These are phyloP conservation scores for Globia sparganii DNA, from an alignment of 2,888 invertebrate genomes.

Conservation along the genomic window DNA sequence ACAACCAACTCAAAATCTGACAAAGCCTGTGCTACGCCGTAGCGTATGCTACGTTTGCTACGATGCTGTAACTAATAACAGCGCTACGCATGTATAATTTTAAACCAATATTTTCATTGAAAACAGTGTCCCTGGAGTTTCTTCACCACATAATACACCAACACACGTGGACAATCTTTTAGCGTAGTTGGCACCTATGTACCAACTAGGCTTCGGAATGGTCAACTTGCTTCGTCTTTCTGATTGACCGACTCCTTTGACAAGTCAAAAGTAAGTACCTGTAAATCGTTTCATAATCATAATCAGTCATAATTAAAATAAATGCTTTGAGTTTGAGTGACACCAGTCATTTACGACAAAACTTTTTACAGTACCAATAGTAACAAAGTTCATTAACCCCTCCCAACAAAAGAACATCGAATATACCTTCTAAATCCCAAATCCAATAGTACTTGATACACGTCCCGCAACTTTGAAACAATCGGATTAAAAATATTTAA, in stretches of 20 bases:
- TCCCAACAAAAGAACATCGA: neutral
- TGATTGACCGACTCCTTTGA: no score
- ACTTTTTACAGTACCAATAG: neutral
- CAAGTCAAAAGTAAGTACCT: no score
- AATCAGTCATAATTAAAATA: no score
- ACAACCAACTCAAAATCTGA: neutral
- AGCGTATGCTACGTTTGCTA: conserved; percentile 1
- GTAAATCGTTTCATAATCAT: no score
- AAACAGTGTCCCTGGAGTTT: no score
- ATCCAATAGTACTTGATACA: conserved; percentile 30
- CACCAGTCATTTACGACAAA: neutral
- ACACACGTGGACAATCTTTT: no score
- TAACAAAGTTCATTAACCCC: neutral
- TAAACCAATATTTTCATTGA: no score
- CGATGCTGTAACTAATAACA: neutral
- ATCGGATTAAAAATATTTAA: conserved; percentile 68
- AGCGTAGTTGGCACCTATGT: no score
- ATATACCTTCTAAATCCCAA: conserved; percentile 9
- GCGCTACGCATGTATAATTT: no score
- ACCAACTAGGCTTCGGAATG: no score
- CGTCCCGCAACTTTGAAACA: conserved; percentile 37
- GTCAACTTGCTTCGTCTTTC: no score
- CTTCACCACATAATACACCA: no score
- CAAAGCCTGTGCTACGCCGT: neutral
- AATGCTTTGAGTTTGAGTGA: neutral